A percentile compares a stretch with the other conserved stretches of the same genome.
Conservation (phyloP, 2,888 invertebrate genomes). For the Panorpa germanica region DNA sequence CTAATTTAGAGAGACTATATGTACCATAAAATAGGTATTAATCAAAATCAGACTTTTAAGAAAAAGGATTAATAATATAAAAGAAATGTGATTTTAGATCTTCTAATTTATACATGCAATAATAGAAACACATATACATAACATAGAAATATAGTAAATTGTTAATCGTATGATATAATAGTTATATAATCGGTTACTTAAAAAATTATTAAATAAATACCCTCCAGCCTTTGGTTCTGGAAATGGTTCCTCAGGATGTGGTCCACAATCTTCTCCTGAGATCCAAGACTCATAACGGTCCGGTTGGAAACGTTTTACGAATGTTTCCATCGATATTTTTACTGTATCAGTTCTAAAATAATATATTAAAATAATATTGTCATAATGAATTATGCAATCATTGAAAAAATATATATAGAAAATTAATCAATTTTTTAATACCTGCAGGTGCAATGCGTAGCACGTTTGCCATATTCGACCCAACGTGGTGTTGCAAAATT, state of each 20-base stretch:
- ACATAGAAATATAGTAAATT: too few species aligned
- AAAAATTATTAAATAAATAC: too few species aligned
- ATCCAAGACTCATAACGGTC: slow-evolving; percentile 82
- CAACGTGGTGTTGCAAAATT: slow-evolving; percentile 95
- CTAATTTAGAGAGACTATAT: too few species aligned
- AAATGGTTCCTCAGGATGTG: slow-evolving; percentile 92
- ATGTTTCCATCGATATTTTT: slow-evolving; percentile 97
- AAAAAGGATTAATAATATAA: too few species aligned
- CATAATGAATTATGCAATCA: not conserved
- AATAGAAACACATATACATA: too few species aligned
- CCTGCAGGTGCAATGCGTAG: slow-evolving; percentile 68
- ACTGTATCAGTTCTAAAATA: slow-evolving; percentile 71
- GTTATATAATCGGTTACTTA: too few species aligned
- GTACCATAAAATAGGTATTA: too few species aligned
- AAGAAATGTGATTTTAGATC: too few species aligned
- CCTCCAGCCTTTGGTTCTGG: too few species aligned
- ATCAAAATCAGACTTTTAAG: too few species aligned
- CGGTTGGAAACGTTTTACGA: slow-evolving; percentile 85
- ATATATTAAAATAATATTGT: slow-evolving; percentile 11
- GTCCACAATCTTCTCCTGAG: slow-evolving; percentile 72
- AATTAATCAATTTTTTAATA: slow-evolving; percentile 13
- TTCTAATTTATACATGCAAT: too few species aligned
- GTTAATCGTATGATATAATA: too few species aligned
- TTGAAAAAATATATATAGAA: slow-evolving; percentile 8
- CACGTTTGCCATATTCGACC: slow-evolving; percentile 96